phyloP scores from a whole-genome alignment of 2,888 invertebrate species.

The Pilophorus perplexus region DNA sequence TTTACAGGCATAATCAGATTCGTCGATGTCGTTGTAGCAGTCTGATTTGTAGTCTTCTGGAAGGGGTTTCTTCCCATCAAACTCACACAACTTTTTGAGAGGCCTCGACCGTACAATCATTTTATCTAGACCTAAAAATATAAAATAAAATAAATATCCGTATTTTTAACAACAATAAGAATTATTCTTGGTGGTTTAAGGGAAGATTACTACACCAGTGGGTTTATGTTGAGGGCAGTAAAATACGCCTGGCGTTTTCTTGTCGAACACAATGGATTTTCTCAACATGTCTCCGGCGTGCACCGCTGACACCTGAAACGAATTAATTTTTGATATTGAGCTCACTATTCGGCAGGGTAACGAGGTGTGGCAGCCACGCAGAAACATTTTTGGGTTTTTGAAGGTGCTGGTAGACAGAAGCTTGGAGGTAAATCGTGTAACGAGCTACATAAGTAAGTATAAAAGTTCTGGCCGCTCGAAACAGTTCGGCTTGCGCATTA shows the following conservation, averaged over 20 bases:
- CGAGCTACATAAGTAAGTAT: too few relatives aligned
- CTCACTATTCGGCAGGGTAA: too few relatives aligned
- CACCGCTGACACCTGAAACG: constrained; percentile 28
- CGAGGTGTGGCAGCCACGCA: too few relatives aligned
- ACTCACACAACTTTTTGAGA: constrained; percentile 70
- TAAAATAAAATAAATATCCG: background rate
- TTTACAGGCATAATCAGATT: constrained; percentile 74
- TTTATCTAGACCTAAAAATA: constrained; percentile 60
- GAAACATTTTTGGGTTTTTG: background rate
- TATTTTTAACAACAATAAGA: too few relatives aligned
- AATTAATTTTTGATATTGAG: too few relatives aligned
- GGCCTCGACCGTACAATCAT: constrained; percentile 68
- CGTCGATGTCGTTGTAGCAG: constrained; percentile 76
- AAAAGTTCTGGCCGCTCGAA: too few relatives aligned
- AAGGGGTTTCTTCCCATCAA: constrained; percentile 62
- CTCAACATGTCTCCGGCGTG: constrained; percentile 63
- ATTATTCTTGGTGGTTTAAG: background rate
- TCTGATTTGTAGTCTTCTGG: constrained; percentile 74
- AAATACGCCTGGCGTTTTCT: constrained; percentile 75
- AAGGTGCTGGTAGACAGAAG: background rate
- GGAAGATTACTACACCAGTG: constrained; percentile 53
- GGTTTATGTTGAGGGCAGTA: constrained; percentile 76
- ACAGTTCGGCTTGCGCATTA: too few relatives aligned
- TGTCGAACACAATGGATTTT: constrained; percentile 74
- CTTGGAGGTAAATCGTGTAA: background rate